These are phyloP conservation scores for Hycleus phaleratus DNA, from an alignment of 1,140 invertebrate genomes.

Conservation along the genomic window DNA sequence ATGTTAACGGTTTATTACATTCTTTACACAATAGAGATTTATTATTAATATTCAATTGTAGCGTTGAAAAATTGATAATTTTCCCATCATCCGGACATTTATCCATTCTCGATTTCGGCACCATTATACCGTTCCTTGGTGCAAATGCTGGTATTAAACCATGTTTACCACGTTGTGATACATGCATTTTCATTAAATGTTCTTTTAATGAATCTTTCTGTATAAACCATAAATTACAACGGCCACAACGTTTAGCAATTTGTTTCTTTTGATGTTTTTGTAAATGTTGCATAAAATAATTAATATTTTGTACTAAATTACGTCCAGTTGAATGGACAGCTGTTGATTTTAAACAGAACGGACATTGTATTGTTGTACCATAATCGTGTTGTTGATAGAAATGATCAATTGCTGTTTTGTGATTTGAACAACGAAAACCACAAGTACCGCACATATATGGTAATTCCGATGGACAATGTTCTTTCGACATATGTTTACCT, in stretches of 20 bases:
- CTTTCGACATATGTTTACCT: conserved; percentile 65
- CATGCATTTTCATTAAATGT: conserved; percentile 34
- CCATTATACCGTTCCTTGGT: conserved; percentile 40
- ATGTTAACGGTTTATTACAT: conserved; percentile 58
- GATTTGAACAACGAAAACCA: conserved; percentile 64
- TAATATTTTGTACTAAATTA: conserved; percentile 45
- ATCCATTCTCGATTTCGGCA: conserved; percentile 45
- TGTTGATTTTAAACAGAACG: conserved; percentile 60
- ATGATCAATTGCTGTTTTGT: conserved; percentile 65
- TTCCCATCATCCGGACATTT: conserved; percentile 31
- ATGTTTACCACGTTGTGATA: conserved; percentile 30
- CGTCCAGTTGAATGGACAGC: conserved; percentile 38
- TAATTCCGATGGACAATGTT: conserved; percentile 66
- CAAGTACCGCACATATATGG: conserved; percentile 72
- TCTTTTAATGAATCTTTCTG: conserved; percentile 46
- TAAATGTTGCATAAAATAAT: conserved; percentile 46
- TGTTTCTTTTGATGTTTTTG: conserved; percentile 50
- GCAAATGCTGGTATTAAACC: conserved; percentile 41
- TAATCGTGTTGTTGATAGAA: conserved; percentile 57
- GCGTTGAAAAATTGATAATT: conserved; percentile 28
- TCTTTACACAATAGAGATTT: conserved; percentile 56
- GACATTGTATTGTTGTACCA: conserved; percentile 58
- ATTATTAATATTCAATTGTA: conserved; percentile 36
- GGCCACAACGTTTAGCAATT: conserved; percentile 54
- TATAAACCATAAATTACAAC: conserved; percentile 64